Base-by-base conservation (phyloP, 2,797 vertebrate species). In the Novumbra hubbsi region DNA sequence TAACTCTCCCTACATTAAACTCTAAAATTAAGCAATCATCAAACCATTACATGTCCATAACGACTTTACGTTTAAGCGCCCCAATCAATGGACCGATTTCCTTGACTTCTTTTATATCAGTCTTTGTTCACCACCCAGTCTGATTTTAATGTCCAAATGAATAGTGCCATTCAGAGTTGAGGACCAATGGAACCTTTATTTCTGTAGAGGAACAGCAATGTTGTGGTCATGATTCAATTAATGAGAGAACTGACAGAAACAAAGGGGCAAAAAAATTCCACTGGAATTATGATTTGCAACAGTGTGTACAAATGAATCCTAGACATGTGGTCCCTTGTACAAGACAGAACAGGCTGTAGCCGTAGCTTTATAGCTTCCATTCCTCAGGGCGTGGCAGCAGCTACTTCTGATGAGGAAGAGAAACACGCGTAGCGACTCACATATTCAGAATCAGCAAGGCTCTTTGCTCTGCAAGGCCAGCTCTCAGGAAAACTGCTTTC, bases 141-240 rank as follows among this genome's bases (percentile, higher is more conserved):
- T 76, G 76, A 87, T 93, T 92, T 92, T 52, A 92, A 92, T 91
- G 93, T 92, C 91, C 84, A 93, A 94, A 93, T 88, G 49, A 1
- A 1, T 15, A 49, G 75, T 28, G 38, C 34, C 32, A 65, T 21
- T 66, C 8, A 9, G 71, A 15, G 75, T n/a, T n/a, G 81, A 0
- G 76, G 80, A 73, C 67, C 78, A 0, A 57, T 0, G 62, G 73
- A 45, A 4, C 27, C 27, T 21, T 19, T 6, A 34, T 67, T n/a
- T 6, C 14, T 7, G 68, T 28, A 48, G n/a, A 28, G 62, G 72
- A 11, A 17, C 79, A 52, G 16, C 73, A 11, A 67, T 9, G 11
- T 19, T 24, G 24, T 60, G 55, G 9, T 60, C 55, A 60, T 60
- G 12, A 24, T n/a, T 21, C 55, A 60, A 17, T 27, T 24, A 60